These are phyloP conservation scores for Sinhomidia bicolor DNA, from an alignment of 2,888 invertebrate genomes.

Conservation along the genomic window DNA sequence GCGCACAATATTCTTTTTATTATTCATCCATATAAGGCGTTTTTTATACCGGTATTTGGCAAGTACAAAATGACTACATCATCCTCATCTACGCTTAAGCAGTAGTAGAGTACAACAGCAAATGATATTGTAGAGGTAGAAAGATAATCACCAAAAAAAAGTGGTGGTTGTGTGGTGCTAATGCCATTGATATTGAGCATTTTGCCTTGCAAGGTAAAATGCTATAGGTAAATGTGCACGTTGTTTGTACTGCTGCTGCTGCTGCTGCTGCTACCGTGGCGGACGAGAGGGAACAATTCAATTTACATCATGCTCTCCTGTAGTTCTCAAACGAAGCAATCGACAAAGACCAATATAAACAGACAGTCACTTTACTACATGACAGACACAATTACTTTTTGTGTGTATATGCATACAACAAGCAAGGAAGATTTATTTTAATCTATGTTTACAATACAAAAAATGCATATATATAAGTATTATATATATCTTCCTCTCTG, in stretches of 20 bases:
- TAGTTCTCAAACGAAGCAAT: neutral
- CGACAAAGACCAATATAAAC: too few relatives aligned
- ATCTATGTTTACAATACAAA: neutral
- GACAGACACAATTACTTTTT: neutral
- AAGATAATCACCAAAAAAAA: neutral
- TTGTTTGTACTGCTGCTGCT: neutral
- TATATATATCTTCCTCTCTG: too few relatives aligned
- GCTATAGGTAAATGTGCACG: neutral
- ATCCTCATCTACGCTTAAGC: neutral
- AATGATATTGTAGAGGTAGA: neutral
- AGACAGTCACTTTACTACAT: too few relatives aligned
- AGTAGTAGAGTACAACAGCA: neutral
- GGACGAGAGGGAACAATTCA: neutral
- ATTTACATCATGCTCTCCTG: neutral
- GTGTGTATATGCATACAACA: neutral
- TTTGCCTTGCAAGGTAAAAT: slow-evolving; percentile 36
- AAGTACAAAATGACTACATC: neutral
- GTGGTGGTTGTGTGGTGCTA: neutral
- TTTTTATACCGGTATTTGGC: slow-evolving; percentile 17
- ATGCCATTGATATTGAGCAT: neutral
- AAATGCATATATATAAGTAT: neutral
- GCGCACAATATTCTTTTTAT: too few relatives aligned
- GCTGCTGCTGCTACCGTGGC: neutral
- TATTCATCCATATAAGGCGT: neutral
- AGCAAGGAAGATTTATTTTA: too few relatives aligned